phyloP scores from a whole-genome alignment of 1,140 invertebrate genomes.

The Araneus ventricosus region DNA sequence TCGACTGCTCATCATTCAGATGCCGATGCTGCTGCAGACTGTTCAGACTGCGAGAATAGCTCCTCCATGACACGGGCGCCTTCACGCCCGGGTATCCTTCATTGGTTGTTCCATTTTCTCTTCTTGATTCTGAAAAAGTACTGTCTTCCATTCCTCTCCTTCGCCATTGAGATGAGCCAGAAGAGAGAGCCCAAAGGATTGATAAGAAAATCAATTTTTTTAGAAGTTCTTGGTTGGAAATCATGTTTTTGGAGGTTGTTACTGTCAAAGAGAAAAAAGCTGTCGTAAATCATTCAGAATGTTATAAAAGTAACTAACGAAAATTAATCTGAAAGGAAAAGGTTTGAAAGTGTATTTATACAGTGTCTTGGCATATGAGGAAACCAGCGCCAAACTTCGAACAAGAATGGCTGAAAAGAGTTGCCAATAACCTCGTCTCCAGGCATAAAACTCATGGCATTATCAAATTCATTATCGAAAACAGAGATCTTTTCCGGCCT shows the following conservation, averaged over 20 bases:
- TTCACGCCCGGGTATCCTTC: neutral
- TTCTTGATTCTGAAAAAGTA: neutral
- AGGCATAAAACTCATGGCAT: too few relatives aligned
- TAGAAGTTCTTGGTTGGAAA: slow-evolving; percentile 22
- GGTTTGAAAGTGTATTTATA: too few relatives aligned
- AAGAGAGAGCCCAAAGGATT: neutral
- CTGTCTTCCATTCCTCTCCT: neutral
- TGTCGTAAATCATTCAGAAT: slow-evolving; percentile 7
- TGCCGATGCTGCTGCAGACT: neutral
- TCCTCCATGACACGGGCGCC: neutral
- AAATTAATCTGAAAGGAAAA: too few relatives aligned
- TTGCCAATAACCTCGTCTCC: too few relatives aligned
- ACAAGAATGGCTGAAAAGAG: too few relatives aligned
- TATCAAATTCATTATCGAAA: too few relatives aligned
- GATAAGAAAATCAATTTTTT: slow-evolving; percentile 54
- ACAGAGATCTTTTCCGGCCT: too few relatives aligned
- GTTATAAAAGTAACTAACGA: neutral
- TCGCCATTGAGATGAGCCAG: neutral
- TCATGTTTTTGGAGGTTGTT: slow-evolving; percentile 28
- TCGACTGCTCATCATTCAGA: neutral
- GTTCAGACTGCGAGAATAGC: neutral
- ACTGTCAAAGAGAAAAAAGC: slow-evolving; percentile 71
- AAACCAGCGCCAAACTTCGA: too few relatives aligned
- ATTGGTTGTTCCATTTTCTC: neutral
- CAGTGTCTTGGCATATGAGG: too few relatives aligned